Base-by-base conservation (phyloP, 1,140 invertebrate genomes). In the Zaprionus kolodkinae region DNA sequence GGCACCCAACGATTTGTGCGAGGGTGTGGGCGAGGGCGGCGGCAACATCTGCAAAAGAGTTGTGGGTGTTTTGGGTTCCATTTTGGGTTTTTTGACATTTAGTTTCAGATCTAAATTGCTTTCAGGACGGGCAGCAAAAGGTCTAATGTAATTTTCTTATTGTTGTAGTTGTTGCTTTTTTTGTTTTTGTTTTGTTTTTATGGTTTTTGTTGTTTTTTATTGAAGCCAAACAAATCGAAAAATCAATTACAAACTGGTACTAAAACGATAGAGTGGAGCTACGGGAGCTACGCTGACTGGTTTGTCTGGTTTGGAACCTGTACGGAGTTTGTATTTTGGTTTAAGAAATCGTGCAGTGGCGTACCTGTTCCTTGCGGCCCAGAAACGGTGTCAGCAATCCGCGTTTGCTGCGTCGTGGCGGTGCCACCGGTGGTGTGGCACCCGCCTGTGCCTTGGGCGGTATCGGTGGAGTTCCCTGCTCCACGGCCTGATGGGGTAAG, bases 401-500 rank as follows among this genome's bases (percentile, higher is more conserved):
- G 17, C 91, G 79, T 79, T 95, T 96, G 80, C 97, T 96, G 93
- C 96, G 94, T 81, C 97, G 94, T 0, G 97, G 97, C 27, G 97
- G 97, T 7, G 97, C 96, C 7, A 97, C 95, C 0, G 97, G 97
- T 1, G 96, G 95, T 12, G 94, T 92, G 6, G 78, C 78, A 7
- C 72, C 80, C 10, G 71, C 73, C 10, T 76, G 76, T 15, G 96
- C 94, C 93, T 97, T 97, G 0, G 97, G 96, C 11, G 97, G 97
- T 62, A 97, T 92, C 0, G 97, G 97, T 1, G 97, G 97, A 11
- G 94, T 94, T 62, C 91, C 89, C 59, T 81, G 79, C 50, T 92
- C 90, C 13, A 92, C 76, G 35, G 88, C 78, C 92, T 93, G 27
- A n/a, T 6, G 5, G 17, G 9, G 9, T 3, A 11, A 27, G 1